Conservation (phyloP, 2,113 vertebrate species). For the Takifugu flavidus region DNA sequence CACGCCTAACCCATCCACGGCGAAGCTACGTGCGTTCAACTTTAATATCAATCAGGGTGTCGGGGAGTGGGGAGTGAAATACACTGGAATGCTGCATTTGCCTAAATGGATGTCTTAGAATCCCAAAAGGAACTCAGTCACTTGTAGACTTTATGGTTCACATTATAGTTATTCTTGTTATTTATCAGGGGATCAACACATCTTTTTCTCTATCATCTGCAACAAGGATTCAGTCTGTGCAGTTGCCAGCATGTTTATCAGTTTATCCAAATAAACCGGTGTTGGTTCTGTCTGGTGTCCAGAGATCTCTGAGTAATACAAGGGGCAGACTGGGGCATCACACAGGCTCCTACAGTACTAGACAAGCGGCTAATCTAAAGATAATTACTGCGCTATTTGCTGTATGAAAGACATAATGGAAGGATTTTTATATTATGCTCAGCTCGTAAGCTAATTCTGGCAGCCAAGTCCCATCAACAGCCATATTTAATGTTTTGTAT, state of each 20-base stretch:
- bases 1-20: slow-evolving; percentile 12
- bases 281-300: slow-evolving; percentile 1
- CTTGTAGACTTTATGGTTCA: no score
- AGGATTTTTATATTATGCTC: slow-evolving; percentile 23
- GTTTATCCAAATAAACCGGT: no score
- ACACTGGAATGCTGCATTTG: background rate
- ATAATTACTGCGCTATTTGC: slow-evolving; percentile 23
- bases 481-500: slow-evolving; percentile 43
- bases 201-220: no score
- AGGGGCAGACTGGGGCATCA: background rate
- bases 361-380: background rate
- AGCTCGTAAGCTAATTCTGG: slow-evolving; percentile 13
- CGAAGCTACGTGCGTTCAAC: slow-evolving; percentile 22
- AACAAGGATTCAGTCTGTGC: no score
- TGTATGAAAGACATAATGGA: slow-evolving; percentile 29
- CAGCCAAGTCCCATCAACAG: slow-evolving; percentile 34
- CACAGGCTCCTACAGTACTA: slow-evolving; percentile 4
- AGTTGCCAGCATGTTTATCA: no score
- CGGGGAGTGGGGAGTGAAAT: background rate
- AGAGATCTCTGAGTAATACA: background rate
- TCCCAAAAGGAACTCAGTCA: no score
- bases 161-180: no score
- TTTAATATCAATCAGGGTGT: slow-evolving; percentile 19
- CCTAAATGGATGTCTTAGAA: no score
- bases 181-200: no score